Evolutionary conservation across 1,140 invertebrate species (phyloP), one percentile per base, ranked within the genome.

Genomic region (Habropoda laboriosa): DNA sequence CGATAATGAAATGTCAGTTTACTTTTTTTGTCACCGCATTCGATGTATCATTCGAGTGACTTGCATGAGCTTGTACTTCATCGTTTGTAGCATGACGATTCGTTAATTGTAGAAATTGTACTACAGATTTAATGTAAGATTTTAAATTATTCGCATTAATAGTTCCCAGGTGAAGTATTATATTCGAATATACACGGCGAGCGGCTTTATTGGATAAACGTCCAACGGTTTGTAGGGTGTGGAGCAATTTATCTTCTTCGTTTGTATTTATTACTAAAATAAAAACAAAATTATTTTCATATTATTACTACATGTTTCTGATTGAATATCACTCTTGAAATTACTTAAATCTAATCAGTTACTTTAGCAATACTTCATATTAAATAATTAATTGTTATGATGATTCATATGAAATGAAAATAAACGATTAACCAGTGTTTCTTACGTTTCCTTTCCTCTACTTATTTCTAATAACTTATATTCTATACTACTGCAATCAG

Each of bases 181-280:
- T 93, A 89, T 95, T 94, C 74, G 94, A 89, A 93, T 96, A 96
- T 51, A 96, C 94, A 49, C 96, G 93, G 47, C 94, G 93, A 42
- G 95, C 94, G 30, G 95, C 94, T 91, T 96, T 96, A 79, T 95
- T 95, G 51, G 95, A 96, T 73, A 96, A 92, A 21, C 94, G 93
- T 5, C 95, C 95, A 38, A 96, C 95, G 0, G 95, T 96, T 92
- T 96, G 95, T 45, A 96, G 93, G 8, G 95, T 95, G 91, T 96
- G 95, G 60, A 96, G 86, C 18, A 96, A 94, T 83, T 95, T 95
- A 89, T 96, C 95, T 82, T 93, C 94, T 84, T 92, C 93, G 40
- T 91, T 91, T 51, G 93, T 88, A 80, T 93, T 92, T 84, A 93
- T 91, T 78, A 91, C 94, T 94, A 80, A 24, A 94, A 90, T 38